Evolutionary conservation across 2,797 vertebrate species (phyloP).

Genomic region (Sebastes elongatus): DNA sequence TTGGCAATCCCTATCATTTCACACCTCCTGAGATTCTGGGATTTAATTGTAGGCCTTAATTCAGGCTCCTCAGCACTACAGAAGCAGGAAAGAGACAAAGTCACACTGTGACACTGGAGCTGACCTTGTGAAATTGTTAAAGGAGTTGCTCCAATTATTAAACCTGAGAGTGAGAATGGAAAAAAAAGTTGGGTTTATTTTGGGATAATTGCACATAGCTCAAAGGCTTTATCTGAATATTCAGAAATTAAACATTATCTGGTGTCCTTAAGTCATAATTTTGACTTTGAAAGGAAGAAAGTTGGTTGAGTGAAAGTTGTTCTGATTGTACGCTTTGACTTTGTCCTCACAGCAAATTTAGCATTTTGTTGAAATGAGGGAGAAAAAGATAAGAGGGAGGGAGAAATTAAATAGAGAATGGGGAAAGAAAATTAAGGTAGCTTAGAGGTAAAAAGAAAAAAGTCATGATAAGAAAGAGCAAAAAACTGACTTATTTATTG

Average conservation of each 20-base stretch:
- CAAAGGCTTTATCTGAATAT: slow-evolving; percentile 31
- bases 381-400: background rate
- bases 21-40: background rate
- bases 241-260: slow-evolving; percentile 42
- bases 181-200: slow-evolving; percentile 29
- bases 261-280: slow-evolving; percentile 28
- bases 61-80: background rate
- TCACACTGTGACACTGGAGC: background rate
- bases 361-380: slow-evolving; percentile 29
- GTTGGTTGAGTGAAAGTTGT: background rate
- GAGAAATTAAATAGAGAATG: slow-evolving; percentile 11
- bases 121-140: slow-evolving; percentile 35
- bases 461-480: background rate
- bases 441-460: background rate
- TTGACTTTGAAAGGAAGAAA: slow-evolving; percentile 27
- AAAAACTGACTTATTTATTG: background rate
- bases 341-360: slow-evolving; percentile 20
- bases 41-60: background rate
- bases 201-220: slow-evolving; percentile 26
- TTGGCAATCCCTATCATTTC: background rate
- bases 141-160: slow-evolving; percentile 28
- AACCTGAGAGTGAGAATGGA: slow-evolving; percentile 2
- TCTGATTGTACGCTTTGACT: slow-evolving; percentile 11
- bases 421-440: background rate
- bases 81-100: background rate